Evolutionary conservation across 2,113 vertebrate species (phyloP).

Genomic region (Pitta sordida): DNA sequence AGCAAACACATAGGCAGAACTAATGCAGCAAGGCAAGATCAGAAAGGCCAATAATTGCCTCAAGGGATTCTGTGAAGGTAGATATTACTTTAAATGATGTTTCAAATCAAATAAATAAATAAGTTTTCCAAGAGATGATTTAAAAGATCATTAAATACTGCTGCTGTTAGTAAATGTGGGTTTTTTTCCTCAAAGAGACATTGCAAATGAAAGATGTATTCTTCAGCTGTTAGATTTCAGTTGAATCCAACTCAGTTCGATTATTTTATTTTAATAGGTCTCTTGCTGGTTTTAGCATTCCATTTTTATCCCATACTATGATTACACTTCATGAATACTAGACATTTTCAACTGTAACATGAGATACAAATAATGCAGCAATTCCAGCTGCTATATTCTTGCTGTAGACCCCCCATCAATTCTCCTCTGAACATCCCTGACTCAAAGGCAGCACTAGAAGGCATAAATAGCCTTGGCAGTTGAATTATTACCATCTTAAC

Average conservation of each 20-base stretch:
- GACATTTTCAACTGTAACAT: background rate
- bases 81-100: constrained; percentile 32
- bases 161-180: background rate
- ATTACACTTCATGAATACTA: constrained; percentile 29
- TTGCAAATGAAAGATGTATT: constrained; percentile 3
- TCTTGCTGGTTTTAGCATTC: background rate
- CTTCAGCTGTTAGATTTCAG: background rate
- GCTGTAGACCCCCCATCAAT: background rate
- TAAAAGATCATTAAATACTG: constrained; percentile 19
- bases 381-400: background rate
- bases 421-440: background rate
- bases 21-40: constrained; percentile 45
- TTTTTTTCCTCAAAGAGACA: background rate
- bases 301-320: background rate
- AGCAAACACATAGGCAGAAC: constrained; percentile 38
- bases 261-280: constrained; percentile 32
- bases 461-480: background rate
- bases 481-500: background rate
- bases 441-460: background rate
- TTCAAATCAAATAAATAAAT: constrained; percentile 41
- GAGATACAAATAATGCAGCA: background rate
- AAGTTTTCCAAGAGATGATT: constrained; percentile 18
- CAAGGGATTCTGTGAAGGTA: background rate
- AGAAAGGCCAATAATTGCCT: constrained; percentile 51
- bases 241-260: background rate